A percentile compares a stretch with the other conserved stretches of the same genome.
phyloP scores from a whole-genome alignment of 92 coral and sea anemone species.

The Galaxea fascicularis region DNA sequence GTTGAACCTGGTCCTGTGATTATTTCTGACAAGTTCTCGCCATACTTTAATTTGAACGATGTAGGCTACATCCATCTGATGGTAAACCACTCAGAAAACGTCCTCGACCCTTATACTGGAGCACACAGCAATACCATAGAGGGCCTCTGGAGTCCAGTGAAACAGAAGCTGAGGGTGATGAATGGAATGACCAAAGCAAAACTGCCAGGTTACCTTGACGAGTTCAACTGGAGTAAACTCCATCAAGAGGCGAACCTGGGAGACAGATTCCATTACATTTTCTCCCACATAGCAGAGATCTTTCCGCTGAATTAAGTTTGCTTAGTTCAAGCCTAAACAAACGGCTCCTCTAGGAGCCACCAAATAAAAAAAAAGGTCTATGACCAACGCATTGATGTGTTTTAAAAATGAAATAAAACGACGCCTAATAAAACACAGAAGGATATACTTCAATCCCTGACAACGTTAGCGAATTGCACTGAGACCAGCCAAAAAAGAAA shows the following conservation, averaged over 20 bases:
- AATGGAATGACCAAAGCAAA: slow-evolving; percentile 6
- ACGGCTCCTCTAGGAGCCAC: slow-evolving; percentile 6
- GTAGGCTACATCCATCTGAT: slow-evolving; percentile 13
- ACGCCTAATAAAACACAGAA: not conserved
- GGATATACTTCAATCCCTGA: not conserved
- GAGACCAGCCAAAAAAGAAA: not conserved
- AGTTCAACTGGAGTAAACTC: slow-evolving; percentile 18
- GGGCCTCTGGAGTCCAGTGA: not conserved
- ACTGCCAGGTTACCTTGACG: slow-evolving; percentile 26
- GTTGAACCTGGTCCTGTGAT: not conserved
- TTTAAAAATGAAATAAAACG: not conserved
- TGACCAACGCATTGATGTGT: not conserved
- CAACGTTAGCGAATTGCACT: not conserved
- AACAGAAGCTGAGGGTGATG: not conserved
- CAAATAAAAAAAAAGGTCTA: not conserved
- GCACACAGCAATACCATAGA: not conserved
- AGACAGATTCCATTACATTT: not conserved
- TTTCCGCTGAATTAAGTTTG: slow-evolving; percentile 6
- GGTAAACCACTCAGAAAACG: not conserved
- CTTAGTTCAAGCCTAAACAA: not conserved
- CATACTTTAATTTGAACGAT: no score
- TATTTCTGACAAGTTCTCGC: no score
- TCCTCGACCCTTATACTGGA: not conserved
- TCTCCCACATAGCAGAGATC: slow-evolving; percentile 4
- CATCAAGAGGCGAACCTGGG: not conserved